Evolutionary conservation across 2,113 vertebrate species (phyloP).

Genomic region (Scatophagus argus): DNA sequence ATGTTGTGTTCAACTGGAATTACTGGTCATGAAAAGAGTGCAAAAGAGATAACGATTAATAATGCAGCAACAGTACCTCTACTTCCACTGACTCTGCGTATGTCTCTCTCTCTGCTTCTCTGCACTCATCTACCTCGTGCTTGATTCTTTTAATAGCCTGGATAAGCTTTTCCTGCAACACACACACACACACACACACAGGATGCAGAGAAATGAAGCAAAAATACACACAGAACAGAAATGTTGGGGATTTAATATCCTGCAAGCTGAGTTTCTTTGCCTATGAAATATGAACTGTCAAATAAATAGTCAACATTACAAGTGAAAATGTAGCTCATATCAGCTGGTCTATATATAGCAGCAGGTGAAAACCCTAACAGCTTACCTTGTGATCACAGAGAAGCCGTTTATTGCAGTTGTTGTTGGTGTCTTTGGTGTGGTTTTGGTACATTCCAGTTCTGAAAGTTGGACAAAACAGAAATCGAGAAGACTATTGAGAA

Average conservation of each 20-base stretch:
- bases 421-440: constrained; percentile 77
- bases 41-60: constrained; percentile 18
- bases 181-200: constrained; percentile 48
- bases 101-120: constrained; percentile 79
- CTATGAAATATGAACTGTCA: neutral
- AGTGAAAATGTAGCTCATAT: neutral
- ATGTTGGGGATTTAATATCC: constrained; percentile 2
- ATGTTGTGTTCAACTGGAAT: neutral
- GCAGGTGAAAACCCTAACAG: constrained; percentile 31
- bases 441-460: constrained; percentile 81
- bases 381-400: constrained; percentile 82
- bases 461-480: constrained; percentile 26
- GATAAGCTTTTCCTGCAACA: constrained; percentile 81
- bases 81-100: constrained; percentile 69
- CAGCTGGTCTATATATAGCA: constrained; percentile 13
- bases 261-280: neutral
- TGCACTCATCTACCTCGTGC: constrained; percentile 81
- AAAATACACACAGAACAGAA: constrained; percentile 5
- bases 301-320: neutral
- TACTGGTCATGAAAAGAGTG: constrained; percentile 2
- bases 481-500: constrained; percentile 20
- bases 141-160: constrained; percentile 85
- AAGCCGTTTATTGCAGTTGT: constrained; percentile 75
- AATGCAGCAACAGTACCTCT: constrained; percentile 74
- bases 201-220: neutral